Evolutionary conservation across 2,113 vertebrate genomes (phyloP).

Genomic region (Paratilapia polleni): DNA sequence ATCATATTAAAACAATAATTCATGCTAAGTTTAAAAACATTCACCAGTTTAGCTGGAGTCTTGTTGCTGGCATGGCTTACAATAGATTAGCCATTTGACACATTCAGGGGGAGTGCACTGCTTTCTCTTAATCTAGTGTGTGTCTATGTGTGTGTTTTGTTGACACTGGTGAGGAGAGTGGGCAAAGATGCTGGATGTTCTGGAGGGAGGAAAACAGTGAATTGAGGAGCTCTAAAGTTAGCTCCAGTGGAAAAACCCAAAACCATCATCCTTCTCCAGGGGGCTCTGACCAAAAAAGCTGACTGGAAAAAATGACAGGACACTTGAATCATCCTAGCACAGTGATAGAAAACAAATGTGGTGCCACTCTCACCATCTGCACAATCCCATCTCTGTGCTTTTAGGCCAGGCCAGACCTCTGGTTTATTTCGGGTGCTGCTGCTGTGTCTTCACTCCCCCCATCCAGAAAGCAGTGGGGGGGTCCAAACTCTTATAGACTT

Average conservation of each 20-base stretch:
- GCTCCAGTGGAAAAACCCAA: slow-evolving; percentile 73
- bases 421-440: slow-evolving; percentile 38
- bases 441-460: slow-evolving; percentile 31
- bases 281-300: slow-evolving; percentile 61
- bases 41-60: slow-evolving; percentile 56
- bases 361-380: slow-evolving; percentile 58
- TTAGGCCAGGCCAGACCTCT: slow-evolving; percentile 23
- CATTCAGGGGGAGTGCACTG: slow-evolving; percentile 32
- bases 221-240: slow-evolving; percentile 67
- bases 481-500: slow-evolving; percentile 48
- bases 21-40: slow-evolving; percentile 54
- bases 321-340: slow-evolving; percentile 77
- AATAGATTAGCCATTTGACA: slow-evolving; percentile 33
- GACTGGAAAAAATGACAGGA: slow-evolving; percentile 82
- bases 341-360: slow-evolving; percentile 75
- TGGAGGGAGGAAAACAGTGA: slow-evolving; percentile 47
- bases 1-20: slow-evolving; percentile 64
- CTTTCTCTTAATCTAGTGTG: slow-evolving; percentile 49
- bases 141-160: slow-evolving; percentile 24
- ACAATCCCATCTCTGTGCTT: slow-evolving; percentile 65
- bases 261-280: slow-evolving; percentile 66
- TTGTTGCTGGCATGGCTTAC: slow-evolving; percentile 24
- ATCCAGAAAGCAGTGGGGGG: slow-evolving; percentile 44
- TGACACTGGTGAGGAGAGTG: slow-evolving; percentile 47
- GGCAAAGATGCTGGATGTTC: slow-evolving; percentile 50